Percentiles rank a stretch among this genome's conserved stretches.
phyloP scores from a whole-genome alignment of 1,140 invertebrate genomes.

The Drosophila ironensis region DNA sequence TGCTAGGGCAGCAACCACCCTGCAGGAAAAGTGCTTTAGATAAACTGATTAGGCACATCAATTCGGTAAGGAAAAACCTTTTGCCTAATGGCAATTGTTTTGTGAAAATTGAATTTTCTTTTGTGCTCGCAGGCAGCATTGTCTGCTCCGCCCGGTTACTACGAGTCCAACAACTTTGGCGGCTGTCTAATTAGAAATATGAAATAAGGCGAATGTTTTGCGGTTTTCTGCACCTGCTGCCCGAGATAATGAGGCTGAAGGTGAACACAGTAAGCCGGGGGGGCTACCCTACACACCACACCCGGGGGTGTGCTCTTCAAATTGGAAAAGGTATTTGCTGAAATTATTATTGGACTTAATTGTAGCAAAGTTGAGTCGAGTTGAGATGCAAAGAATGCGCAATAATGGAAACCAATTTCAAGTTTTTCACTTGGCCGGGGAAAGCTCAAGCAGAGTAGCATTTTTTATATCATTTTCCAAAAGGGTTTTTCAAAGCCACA shows the following conservation, averaged over 20 bases:
- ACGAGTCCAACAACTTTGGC: slow-evolving; percentile 5
- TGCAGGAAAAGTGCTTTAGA: slow-evolving; percentile 42
- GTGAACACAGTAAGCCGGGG: too few relatives aligned
- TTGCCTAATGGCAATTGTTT: slow-evolving; percentile 71
- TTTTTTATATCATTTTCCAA: too few relatives aligned
- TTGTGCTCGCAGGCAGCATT: slow-evolving; percentile 53
- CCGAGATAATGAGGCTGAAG: slow-evolving; percentile 67
- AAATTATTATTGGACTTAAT: slow-evolving; percentile 81
- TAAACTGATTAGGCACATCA: slow-evolving; percentile 80
- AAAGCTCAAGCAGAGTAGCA: too few relatives aligned
- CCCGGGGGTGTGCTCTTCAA: slow-evolving; percentile 10
- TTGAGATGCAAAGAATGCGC: slow-evolving; percentile 42
- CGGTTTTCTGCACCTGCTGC: slow-evolving; percentile 72
- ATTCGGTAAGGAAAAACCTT: slow-evolving; percentile 50
- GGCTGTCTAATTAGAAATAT: slow-evolving; percentile 70
- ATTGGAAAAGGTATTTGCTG: slow-evolving; percentile 71
- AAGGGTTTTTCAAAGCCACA: not conserved
- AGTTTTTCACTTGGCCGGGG: not conserved
- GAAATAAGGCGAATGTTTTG: slow-evolving; percentile 65
- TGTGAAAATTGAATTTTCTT: slow-evolving; percentile 78
- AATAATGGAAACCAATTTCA: slow-evolving; percentile 63
- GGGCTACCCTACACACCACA: too few relatives aligned
- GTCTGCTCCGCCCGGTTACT: slow-evolving; percentile 24
- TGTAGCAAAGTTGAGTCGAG: slow-evolving; percentile 44
- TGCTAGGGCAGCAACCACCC: slow-evolving; percentile 55